Evolutionary conservation across 2,113 vertebrate species (phyloP).

Genomic region (Anhinga rufa): DNA sequence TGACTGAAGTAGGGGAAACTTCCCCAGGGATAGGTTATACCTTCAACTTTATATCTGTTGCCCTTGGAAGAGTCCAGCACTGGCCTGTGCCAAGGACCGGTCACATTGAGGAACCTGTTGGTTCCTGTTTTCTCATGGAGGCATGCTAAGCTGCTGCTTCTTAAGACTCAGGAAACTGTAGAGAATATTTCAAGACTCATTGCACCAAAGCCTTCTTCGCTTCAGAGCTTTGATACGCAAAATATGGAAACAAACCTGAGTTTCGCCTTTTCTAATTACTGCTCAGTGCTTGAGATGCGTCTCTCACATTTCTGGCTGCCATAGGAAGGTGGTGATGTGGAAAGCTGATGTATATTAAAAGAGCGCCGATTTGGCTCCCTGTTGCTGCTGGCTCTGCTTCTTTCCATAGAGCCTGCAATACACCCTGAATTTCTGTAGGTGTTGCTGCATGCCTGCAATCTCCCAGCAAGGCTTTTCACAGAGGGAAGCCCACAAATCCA

Average conservation of each 20-base stretch:
- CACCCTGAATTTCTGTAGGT: conserved; percentile 63
- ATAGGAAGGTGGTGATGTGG: conserved; percentile 60
- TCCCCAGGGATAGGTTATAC: background rate
- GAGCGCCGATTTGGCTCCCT: background rate
- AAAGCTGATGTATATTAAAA: conserved; percentile 58
- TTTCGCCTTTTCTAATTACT: conserved; percentile 61
- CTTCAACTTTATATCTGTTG: background rate
- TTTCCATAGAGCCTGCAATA: conserved; percentile 1
- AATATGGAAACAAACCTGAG: conserved; percentile 32
- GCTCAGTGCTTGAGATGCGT: conserved; percentile 38
- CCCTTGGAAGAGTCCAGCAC: background rate
- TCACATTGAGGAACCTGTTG: background rate
- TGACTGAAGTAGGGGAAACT: background rate
- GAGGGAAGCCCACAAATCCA: background rate
- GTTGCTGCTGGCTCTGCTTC: conserved; percentile 27
- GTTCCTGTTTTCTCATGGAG: background rate
- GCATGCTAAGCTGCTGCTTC: background rate
- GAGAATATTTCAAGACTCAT: conserved; percentile 28
- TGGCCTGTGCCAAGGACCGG: background rate
- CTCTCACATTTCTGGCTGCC: conserved; percentile 58
- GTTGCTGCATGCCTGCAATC: conserved; percentile 58
- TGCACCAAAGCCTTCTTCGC: conserved; percentile 22
- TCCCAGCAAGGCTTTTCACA: background rate
- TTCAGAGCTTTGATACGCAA: conserved; percentile 21
- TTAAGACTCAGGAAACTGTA: background rate